Evolutionary conservation across 2,797 vertebrate genomes (phyloP), one percentile per base, ranked within the genome.

Genomic region (Chelon auratus): DNA sequence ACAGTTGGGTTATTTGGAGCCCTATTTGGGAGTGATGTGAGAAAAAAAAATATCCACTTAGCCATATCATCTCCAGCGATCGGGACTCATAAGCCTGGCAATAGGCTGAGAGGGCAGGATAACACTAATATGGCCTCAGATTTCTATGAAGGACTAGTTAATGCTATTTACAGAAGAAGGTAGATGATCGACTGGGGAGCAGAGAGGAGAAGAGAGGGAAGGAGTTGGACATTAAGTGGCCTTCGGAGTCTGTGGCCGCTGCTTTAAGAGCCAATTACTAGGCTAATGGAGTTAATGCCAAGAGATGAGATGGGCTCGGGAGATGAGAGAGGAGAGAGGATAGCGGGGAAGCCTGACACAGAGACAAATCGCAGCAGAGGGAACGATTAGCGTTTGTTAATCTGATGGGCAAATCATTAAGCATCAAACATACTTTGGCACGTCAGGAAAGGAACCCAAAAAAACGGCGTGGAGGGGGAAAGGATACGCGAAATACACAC

Each of bases 81-180:
- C 93, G 62, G 85, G 83, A 85, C 90, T 91, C 89, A 94, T 93
- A 87, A 94, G 87, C 90, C 87, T 45, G 71, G 85, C 93, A 92
- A 90, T 90, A 84, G 93, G 90, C 93, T 93, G 93, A 94, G 92
- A 91, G 90, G 86, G 83, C 84, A 85, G 93, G 93, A 94, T 94
- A 94, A 94, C 90, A 91, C 89, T 93, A 92, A 94, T 94, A 88
- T 91, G 87, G 91, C 92, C 89, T 88, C 87, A 80, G 82, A 90
- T 92, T 93, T 94, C 90, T 93, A 92, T 92, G 84, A 83, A 70
- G 87, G 87, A 93, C 92, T 90, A 92, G 93, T 90, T 91, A 89
- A 91, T 86, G 87, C 90, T 93, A 92, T 95, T 95, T 94, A 94
- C 89, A 84, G 85, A 77, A 62, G 76, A 91, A 93, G 93, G 92